Base-by-base conservation (phyloP, 2,113 vertebrate genomes). In the Probosciger aterrimus region DNA sequence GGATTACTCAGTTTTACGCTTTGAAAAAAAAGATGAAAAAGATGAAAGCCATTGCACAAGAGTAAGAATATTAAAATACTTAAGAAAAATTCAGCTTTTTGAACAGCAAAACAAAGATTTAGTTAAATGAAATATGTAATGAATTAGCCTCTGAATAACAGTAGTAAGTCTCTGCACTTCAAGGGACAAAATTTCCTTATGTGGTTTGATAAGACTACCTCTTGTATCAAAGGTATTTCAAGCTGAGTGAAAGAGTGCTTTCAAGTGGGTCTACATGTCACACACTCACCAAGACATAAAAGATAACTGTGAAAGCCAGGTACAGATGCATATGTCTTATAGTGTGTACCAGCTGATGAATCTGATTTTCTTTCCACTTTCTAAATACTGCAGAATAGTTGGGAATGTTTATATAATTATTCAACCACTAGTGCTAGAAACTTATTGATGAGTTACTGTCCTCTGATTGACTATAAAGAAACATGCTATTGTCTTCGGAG, bases 401-500 rank as follows among this genome's bases (percentile, higher is more conserved):
- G 50, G 13, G 14, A 28, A 11, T 33, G 3, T 55, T 90, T 77
- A 39, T 31, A 11, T 27, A 80, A 50, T 23, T 33, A 23, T 73
- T 65, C 47, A 79, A 19, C 15, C 65, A 9, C 44, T 24, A 43
- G 11, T 20, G 25, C 16, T 68, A 33, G 49, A 76, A 73, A 55
- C 9, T 57, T 82, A 68, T 25, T 60, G 44, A 74, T 82, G 13
- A 59, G 18, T 68, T 90, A 23, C 43, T 82, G 57, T 41, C 49
- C 33, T 69, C 20, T 49, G 28, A 35, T 75, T 64, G 77, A 71
- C n/a, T 60, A 43, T 10, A 59, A 82, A n/a, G 3, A 47, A 80
- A 62, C 0, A 0, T 33, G 25, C 14, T 50, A 22, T 6, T 15
- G 14, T 50, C 57, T 88, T 73, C 39, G 19, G 24, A 50, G 39